Conservation (phyloP, 2,888 invertebrate species). For the Parnassius apollo region DNA sequence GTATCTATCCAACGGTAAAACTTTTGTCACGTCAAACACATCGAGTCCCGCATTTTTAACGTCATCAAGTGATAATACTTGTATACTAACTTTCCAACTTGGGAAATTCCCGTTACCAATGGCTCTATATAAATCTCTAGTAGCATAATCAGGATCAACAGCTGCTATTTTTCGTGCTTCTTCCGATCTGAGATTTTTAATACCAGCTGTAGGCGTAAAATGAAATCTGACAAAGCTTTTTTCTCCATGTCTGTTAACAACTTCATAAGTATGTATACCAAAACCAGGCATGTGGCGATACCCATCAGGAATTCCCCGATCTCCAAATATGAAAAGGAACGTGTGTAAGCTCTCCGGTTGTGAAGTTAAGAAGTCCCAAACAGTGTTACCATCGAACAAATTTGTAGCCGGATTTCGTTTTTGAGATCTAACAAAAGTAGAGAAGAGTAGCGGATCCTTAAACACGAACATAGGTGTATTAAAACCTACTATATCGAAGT, state of each 20-base stretch:
- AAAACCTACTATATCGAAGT: conserved; percentile 94
- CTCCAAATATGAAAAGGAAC: conserved; percentile 89
- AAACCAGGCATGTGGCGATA: conserved; percentile 95
- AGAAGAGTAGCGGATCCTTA: conserved; percentile 92
- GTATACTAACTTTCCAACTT: conserved; percentile 88
- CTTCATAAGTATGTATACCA: conserved; percentile 93
- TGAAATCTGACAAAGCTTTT: conserved; percentile 92
- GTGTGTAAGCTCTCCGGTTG: conserved; percentile 93
- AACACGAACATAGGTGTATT: conserved; percentile 94
- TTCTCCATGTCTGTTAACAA: conserved; percentile 86
- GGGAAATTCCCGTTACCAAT: conserved; percentile 87
- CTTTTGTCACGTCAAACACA: conserved; percentile 94
- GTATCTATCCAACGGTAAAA: conserved; percentile 88
- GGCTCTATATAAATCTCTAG: conserved; percentile 91
- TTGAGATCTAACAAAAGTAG: conserved; percentile 94
- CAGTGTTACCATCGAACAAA: conserved; percentile 92
- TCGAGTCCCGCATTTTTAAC: conserved; percentile 89
- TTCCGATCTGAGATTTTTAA: conserved; percentile 86
- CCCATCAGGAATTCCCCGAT: conserved; percentile 94
- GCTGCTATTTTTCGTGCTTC: conserved; percentile 76
- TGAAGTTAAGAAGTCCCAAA: conserved; percentile 94
- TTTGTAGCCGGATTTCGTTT: conserved; percentile 94
- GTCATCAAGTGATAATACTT: conserved; percentile 90
- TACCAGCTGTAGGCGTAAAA: conserved; percentile 92
- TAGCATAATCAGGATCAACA: conserved; percentile 91